Conservation (phyloP, 2,113 vertebrate species). For the Percina caprodes region DNA sequence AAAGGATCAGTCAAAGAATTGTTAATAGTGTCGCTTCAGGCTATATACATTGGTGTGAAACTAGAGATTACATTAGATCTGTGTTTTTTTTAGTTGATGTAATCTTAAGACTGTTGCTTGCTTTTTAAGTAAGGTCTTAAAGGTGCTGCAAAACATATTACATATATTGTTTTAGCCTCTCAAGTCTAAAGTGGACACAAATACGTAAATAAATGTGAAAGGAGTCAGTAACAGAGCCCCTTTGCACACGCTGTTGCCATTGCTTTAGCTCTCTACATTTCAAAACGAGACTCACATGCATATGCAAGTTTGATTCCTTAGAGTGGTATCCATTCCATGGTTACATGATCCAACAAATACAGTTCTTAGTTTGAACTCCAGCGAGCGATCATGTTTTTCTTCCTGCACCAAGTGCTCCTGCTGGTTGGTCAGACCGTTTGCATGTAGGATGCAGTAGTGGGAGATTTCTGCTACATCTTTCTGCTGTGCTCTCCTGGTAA, state of each 20-base stretch:
- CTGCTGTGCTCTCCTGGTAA: neutral
- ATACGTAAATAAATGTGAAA: neutral
- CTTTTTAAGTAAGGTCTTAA: neutral
- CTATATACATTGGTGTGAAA: neutral
- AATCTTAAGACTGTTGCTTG: neutral
- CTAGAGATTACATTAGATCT: neutral
- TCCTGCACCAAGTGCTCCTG: neutral
- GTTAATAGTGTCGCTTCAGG: neutral
- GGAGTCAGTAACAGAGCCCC: neutral
- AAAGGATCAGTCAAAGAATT: too few species aligned
- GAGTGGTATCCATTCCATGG: neutral
- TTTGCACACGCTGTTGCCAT: neutral
- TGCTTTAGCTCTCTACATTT: neutral
- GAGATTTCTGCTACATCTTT: neutral
- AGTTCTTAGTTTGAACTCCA: neutral
- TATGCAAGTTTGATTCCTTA: neutral
- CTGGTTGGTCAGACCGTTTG: too few species aligned
- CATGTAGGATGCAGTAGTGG: neutral
- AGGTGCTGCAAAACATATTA: neutral
- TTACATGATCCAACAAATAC: neutral
- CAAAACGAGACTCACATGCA: neutral
- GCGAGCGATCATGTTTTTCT: neutral
- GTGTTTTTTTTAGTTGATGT: neutral
- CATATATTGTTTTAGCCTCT: neutral
- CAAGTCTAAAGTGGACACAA: neutral